Evolutionary conservation across 1,140 invertebrate species (phyloP), one percentile per base, ranked within the genome.

Genomic region (Capitella teleta): DNA sequence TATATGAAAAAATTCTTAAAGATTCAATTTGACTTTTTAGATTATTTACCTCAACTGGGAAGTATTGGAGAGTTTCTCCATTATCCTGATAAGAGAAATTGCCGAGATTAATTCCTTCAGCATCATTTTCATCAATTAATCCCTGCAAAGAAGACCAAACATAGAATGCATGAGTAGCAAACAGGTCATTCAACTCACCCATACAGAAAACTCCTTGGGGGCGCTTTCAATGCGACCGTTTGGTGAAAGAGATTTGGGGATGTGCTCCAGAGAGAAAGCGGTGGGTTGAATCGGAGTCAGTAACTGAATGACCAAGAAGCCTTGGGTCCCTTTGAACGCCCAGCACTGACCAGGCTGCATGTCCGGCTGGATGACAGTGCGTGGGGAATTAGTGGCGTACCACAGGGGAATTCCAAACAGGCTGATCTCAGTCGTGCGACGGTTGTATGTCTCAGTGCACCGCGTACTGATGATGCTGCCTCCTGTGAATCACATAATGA

Each of bases 261-360:
- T 63, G 64, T 98, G 93, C 66, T 98, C 93, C 56, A 96, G 44
- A 0, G 87, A 86, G 64, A 97, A 93, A 0, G 83, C 85, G 1
- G 85, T 86, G 24, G 93, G 80, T 26, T 80, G 78, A 47, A 94
- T 84, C 37, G 77, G 72, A 28, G 76, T 79, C 55, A 86, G 83
- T 14, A 93, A 77, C 54, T 74, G 57, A 14, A 78, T 67, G 6
- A 74, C 77, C 18, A 79, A 59, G 61, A 73, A 88, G 16, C 92
- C 93, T 2, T 85, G 81, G 60, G 84, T 84, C 43, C 90, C 91
- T 70, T 87, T 84, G 71, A 98, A 97, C 24, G 92, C 86, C 93
- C 93, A 99, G 72, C 95, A 99, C 63, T 94, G 80, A 23, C 94
- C 95, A 5, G 94, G 92, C 61, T 84, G 78, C 14, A 89, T 78